Conservation (phyloP, 2,797 vertebrate species). For the Meriones psammophilus region DNA sequence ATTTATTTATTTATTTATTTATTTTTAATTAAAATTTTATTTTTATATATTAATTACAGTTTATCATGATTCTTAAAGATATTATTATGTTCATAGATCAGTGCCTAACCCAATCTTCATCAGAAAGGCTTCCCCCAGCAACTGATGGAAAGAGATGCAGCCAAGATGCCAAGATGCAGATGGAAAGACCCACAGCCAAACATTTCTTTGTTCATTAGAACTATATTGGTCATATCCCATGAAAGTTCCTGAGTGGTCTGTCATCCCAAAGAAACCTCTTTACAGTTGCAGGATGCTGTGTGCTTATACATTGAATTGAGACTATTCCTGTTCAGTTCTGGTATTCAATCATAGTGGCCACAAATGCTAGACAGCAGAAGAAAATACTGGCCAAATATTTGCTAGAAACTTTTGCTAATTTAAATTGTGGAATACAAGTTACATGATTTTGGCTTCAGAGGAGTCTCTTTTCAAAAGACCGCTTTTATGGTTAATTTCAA, state of each 20-base stretch:
- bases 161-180: too few relatives aligned
- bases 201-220: constrained; percentile 93
- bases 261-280: constrained; percentile 98
- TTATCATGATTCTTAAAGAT: too few relatives aligned
- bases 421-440: constrained; percentile 96
- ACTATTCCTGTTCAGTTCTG: constrained; percentile 98
- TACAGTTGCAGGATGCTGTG: constrained; percentile 98
- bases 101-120: too few relatives aligned
- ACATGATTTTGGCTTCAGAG: constrained; percentile 98
- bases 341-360: constrained; percentile 99
- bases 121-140: too few relatives aligned
- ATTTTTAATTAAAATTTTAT: too few relatives aligned
- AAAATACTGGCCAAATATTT: constrained; percentile 98
- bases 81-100: too few relatives aligned
- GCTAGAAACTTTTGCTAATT: constrained; percentile 94
- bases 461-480: constrained; percentile 99
- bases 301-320: constrained; percentile 99
- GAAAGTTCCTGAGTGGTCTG: constrained; percentile 97
- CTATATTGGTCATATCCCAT: constrained; percentile 96
- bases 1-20: too few relatives aligned
- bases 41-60: too few relatives aligned
- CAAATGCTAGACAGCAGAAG: constrained; percentile 98
- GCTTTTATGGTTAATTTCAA: constrained; percentile 99
- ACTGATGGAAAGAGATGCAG: too few relatives aligned
- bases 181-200: too few relatives aligned